Evolutionary conservation across 2,888 invertebrate species (phyloP).

Genomic region (Leptinotarsa haldemani): DNA sequence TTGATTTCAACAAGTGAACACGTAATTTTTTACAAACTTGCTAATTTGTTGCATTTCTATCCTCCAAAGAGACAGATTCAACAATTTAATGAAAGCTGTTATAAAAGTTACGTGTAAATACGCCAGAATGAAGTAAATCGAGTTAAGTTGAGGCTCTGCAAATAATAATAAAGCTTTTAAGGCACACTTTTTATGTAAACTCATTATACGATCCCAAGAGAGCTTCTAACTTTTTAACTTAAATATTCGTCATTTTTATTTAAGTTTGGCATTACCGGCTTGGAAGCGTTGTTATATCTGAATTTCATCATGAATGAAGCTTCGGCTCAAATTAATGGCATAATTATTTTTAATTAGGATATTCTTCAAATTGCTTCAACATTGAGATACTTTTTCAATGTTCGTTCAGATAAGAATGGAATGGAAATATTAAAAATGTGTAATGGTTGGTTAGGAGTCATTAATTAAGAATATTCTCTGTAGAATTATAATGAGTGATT

Average conservation of each 20-base stretch:
- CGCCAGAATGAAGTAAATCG: conserved; percentile 44
- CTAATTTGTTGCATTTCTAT: conserved; percentile 12
- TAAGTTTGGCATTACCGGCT: conserved; percentile 35
- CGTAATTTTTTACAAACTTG: no score
- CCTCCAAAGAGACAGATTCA: conserved; percentile 32
- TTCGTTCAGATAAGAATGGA: neutral
- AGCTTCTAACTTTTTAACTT: conserved; percentile 47
- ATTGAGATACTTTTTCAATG: conserved; percentile 19
- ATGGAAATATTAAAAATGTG: conserved; percentile 7
- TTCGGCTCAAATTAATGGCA: conserved; percentile 35
- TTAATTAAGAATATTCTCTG: neutral
- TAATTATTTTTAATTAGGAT: conserved; percentile 39
- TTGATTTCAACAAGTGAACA: no score
- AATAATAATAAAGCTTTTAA: conserved; percentile 49
- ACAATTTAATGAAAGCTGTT: conserved; percentile 44
- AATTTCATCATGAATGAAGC: conserved; percentile 36
- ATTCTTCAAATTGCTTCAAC: conserved; percentile 28
- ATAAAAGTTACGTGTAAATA: conserved; percentile 46
- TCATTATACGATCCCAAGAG: conserved; percentile 44
- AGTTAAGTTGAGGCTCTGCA: conserved; percentile 45
- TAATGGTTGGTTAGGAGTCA: neutral
- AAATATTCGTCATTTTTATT: conserved; percentile 49
- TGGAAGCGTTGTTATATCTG: conserved; percentile 37
- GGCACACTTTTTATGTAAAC: conserved; percentile 46
- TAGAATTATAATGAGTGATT: neutral